phyloP scores from a whole-genome alignment of 2,113 vertebrate genomes.

The Indicator indicator region DNA sequence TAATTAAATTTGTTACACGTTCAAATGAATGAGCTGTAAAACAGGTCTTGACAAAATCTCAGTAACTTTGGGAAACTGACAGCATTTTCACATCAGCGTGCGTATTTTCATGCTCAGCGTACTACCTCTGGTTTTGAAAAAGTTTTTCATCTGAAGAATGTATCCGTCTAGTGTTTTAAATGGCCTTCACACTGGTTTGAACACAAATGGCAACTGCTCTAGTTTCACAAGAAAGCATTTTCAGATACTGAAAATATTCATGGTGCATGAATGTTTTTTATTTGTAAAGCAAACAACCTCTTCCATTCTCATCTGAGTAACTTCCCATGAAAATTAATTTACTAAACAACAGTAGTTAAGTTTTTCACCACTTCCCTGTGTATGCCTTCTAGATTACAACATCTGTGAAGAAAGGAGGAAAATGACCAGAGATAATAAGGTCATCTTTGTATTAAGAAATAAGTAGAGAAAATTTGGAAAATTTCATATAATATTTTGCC shows the following conservation, averaged over 20 bases:
- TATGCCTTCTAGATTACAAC: conserved; percentile 8
- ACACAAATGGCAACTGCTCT: background rate
- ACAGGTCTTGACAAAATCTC: background rate
- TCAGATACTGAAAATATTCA: conserved; percentile 3
- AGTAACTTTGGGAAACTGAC: background rate
- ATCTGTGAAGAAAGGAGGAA: conserved; percentile 44
- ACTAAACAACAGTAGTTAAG: conserved; percentile 8
- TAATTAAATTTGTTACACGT: background rate
- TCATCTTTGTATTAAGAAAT: conserved; percentile 39
- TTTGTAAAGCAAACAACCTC: conserved; percentile 22
- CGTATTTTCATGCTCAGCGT: no score
- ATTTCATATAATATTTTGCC: background rate
- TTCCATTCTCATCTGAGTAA: conserved; percentile 35
- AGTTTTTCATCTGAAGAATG: background rate
- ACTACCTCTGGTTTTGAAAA: background rate
- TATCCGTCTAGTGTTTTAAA: background rate
- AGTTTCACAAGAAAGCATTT: conserved; percentile 35
- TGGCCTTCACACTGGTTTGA: background rate
- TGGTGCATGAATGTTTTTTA: background rate
- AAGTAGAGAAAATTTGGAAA: conserved; percentile 18
- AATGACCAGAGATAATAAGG: conserved; percentile 27
- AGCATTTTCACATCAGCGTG: background rate
- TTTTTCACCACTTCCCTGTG: background rate
- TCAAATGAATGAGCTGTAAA: conserved; percentile 18
- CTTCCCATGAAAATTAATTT: conserved; percentile 33